Conservation (phyloP, 2,888 invertebrate genomes). For the Catonia carolina region DNA sequence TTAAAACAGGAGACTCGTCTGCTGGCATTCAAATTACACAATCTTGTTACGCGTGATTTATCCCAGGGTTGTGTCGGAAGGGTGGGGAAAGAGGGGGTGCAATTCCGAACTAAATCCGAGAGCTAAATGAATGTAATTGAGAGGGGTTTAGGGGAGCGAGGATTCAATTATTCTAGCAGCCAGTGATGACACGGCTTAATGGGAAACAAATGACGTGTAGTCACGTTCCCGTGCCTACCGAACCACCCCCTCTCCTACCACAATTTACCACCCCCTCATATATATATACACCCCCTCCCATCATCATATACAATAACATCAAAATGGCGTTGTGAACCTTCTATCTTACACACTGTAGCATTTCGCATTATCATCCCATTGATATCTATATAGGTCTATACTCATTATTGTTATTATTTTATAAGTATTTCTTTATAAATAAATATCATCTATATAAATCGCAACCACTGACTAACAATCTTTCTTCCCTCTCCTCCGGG, state of each 20-base stretch:
- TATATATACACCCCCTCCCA: background rate
- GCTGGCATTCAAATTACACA: slow-evolving; percentile 20
- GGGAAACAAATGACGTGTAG: slow-evolving; percentile 19
- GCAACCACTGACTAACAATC: too few relatives aligned
- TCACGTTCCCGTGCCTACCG: slow-evolving; percentile 8
- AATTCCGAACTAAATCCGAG: slow-evolving; percentile 20
- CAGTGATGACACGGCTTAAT: slow-evolving; percentile 21
- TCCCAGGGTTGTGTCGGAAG: slow-evolving; percentile 6
- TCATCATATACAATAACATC: background rate
- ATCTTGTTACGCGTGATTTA: slow-evolving; percentile 22
- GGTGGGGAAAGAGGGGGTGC: background rate
- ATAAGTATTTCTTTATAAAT: too few relatives aligned
- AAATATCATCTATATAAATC: too few relatives aligned
- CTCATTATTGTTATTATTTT: too few relatives aligned
- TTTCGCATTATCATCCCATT: background rate
- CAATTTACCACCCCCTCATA: background rate
- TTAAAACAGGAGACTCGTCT: slow-evolving; percentile 14
- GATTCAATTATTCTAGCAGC: slow-evolving; percentile 18
- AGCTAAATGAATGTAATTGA: slow-evolving; percentile 22
- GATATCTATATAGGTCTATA: too few relatives aligned
- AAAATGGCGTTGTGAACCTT: slow-evolving; percentile 9
- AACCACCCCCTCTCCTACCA: slow-evolving; percentile 1
- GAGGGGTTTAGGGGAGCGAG: slow-evolving; percentile 16
- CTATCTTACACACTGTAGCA: slow-evolving; percentile 6
- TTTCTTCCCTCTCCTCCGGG: too few relatives aligned